A percentile compares a stretch with the other conserved stretches of the same genome.
These are phyloP conservation scores for Chaitophorus viminalis DNA, from an alignment of 2,888 invertebrate genomes.

Conservation along the genomic window DNA sequence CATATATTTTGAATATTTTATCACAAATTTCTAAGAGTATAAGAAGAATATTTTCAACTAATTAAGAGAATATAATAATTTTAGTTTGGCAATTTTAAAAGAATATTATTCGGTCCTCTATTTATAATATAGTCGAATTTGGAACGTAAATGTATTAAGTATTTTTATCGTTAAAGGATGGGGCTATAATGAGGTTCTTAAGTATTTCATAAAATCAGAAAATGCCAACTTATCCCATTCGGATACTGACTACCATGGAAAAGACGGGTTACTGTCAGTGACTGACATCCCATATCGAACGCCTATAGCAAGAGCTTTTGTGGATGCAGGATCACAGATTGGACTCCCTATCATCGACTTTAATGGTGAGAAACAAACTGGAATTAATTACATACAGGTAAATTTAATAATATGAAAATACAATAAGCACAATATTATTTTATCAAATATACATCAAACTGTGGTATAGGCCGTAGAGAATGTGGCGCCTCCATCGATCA, in stretches of 20 bases:
- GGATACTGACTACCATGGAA: slow-evolving; percentile 71
- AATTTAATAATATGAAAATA: neutral
- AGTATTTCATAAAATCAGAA: slow-evolving; percentile 83
- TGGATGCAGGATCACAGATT: slow-evolving; percentile 73
- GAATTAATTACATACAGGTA: slow-evolving; percentile 73
- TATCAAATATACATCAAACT: no score
- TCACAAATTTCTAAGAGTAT: no score
- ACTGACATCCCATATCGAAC: slow-evolving; percentile 71
- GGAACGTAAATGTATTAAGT: neutral
- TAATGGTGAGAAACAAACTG: slow-evolving; percentile 74
- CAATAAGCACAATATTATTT: no score
- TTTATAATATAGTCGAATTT: no score
- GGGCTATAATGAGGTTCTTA: slow-evolving; percentile 79
- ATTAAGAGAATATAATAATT: no score
- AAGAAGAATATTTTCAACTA: no score
- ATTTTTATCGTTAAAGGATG: slow-evolving; percentile 70
- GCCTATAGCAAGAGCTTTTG: slow-evolving; percentile 73
- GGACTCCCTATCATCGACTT: slow-evolving; percentile 73
- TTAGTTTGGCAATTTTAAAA: no score
- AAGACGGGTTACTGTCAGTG: slow-evolving; percentile 72
- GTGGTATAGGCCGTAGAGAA: no score
- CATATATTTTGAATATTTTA: no score
- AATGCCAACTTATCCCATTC: slow-evolving; percentile 74
- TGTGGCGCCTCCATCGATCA: no score
- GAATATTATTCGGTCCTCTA: no score